Base-by-base conservation (phyloP, 2,113 vertebrate genomes). In the Hemibagrus wyckioides region DNA sequence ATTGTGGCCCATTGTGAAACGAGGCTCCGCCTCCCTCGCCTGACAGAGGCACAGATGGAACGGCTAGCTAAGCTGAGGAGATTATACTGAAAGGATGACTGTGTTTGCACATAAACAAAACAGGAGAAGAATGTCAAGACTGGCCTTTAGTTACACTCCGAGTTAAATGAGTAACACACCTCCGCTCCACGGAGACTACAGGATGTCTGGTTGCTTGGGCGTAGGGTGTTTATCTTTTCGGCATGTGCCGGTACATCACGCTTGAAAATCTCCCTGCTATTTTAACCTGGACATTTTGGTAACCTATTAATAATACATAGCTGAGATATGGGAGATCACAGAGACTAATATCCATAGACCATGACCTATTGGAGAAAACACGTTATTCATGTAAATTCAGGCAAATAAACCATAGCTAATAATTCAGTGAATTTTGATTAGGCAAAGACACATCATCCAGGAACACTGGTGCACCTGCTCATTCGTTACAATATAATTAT, bases 151-250 rank as follows among this genome's bases (percentile, higher is more conserved):
- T 73, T 77, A 23, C 23, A 79, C 41, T 79, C 19, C 5, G 44
- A 33, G 9, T 65, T 21, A 48, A 77, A 63, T 52, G 73, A 85
- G 33, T 30, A 52, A 61, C 73, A 56, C 30, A 80, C 52, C 50
- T 79, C 30, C 63, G 59, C 54, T 59, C 52, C 41, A 36, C 28
- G 4, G 69, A 63, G 56, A 50, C 14, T 75, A 41, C 50, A 30
- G 52, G 30, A 71, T n/a, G 44, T 59, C 13, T 11, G 28, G 79
- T 61, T 89, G 48, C 61, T 71, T 80, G 14, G 1, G 15, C 30
- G 21, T n/a, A 85, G 33, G 61, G 54, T 76, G 36, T 77, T 77
- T 59, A 48, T 76, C 36, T 85, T 75, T 75, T 25, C 39, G 48
- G 36, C 76, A 50, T 21, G 15, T 33, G 76, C n/a, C 10, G 3